Evolutionary conservation across 2,888 invertebrate species (phyloP), one percentile per base, ranked within the genome.

Genomic region (Drosophila rubida): DNA sequence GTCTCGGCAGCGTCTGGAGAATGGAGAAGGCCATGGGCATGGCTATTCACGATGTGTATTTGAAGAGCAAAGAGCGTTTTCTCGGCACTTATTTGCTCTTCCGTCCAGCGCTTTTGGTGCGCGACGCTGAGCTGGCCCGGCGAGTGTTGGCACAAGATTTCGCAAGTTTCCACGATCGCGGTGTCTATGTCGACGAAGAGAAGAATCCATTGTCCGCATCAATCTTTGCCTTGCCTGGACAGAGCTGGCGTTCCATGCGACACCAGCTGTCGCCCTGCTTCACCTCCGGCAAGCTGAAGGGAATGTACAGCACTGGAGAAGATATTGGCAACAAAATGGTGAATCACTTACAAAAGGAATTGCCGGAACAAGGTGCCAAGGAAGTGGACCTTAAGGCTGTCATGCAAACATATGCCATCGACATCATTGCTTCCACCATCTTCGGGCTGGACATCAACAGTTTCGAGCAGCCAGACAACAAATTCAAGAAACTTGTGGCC

Each of bases 201-300:
- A 93, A 93, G 3, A 94, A 95, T 87, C 94, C 94, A 0, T 76
- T 95, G 19, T 93, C 94, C 1, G 93, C 92, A 0, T 93, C 94
- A 80, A 39, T 86, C 6, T 89, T 86, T 44, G 22, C 94, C 32
- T 87, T 86, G 8, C 66, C 70, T 0, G 90, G 89, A 0, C 80
- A 93, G n/a, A 93, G 93, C 69, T 96, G 95, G 95, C 95, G 93
- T 81, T 92, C 92, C 32, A 90, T 95, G 51, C 92, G 95, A 1
- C 75, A 93, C 0, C 94, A 94, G 80, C 91, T 95, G 77, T 93
- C 95, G 0, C 94, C 95, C 0, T 93, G 94, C 0, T 95, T 95
- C 82, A 94, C 95, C 0, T 93, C 95, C 0, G 94, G 94, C 22
- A 95, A 95, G 87, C 88, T 95, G 30, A 95, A 94, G 85, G 93